Base-by-base conservation (phyloP, 2,888 invertebrate species). In the Pasiphila rectangulata region DNA sequence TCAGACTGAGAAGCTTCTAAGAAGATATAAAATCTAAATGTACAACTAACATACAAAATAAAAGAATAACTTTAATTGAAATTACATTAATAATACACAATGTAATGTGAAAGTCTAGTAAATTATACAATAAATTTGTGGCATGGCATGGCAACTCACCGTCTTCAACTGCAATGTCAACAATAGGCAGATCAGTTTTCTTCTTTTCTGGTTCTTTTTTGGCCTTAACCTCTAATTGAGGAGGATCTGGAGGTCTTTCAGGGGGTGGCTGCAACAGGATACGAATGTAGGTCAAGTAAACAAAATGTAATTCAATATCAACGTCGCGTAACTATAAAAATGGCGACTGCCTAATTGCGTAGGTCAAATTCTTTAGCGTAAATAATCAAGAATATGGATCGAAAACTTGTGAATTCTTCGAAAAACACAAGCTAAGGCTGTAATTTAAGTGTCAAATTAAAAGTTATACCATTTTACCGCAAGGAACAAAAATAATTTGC, bases 141-240 rank as follows among this genome's bases (percentile, higher is more conserved):
- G 9, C 36, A 23, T 15, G 9, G 12, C n/a, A 24, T 29, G 12
- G 10, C n/a, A 4, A 60, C 60, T 69, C 69, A 85, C 86, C 86
- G 77, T 75, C 71, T 62, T 86, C 83, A 64, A 83, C 69, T 56
- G 67, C 69, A 67, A 75, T 77, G 45, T 73, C 63, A 57, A 64
- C 62, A 64, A 72, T 75, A 58, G 75, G 66, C 52, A 67, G 69
- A 46, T 75, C 75, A 51, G 73, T 72, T 56, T 78, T 82, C 60
- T 81, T 81, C 59, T 72, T 76, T 20, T 53, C 65, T 39, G 60
- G 46, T 57, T 53, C 59, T 27, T 46, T 51, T 35, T 71, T 77
- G 44, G 45, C 61, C 57, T 78, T 78, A 24, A 56, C 20, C 38
- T 74, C 76, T 53, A 69, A 37, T 56, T 66, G 72, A 27, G 65